phyloP scores from a whole-genome alignment of 2,797 vertebrate genomes.

The Microhierax caerulescens region DNA sequence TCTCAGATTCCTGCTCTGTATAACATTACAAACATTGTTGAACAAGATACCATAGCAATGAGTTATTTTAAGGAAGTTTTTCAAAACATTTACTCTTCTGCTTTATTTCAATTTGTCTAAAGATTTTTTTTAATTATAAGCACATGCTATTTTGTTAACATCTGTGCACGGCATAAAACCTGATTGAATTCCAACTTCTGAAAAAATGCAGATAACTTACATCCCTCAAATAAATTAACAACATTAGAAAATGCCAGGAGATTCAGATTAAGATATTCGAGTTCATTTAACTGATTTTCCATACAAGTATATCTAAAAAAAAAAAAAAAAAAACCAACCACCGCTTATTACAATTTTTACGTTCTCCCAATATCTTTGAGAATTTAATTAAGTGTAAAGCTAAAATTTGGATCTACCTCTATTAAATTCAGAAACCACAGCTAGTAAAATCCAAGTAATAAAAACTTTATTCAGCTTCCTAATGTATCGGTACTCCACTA shows the following conservation, averaged over 20 bases:
- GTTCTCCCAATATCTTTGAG: background rate
- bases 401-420: slow-evolving; percentile 41
- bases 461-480: slow-evolving; percentile 57
- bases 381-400: slow-evolving; percentile 58
- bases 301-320: background rate
- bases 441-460: slow-evolving; percentile 69
- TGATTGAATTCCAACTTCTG: slow-evolving; percentile 54
- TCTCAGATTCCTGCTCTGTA: slow-evolving; percentile 68
- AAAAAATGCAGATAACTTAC: slow-evolving; percentile 60
- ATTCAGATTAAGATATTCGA: background rate
- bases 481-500: slow-evolving; percentile 2
- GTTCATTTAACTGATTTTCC: slow-evolving; percentile 19
- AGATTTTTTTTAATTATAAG: slow-evolving; percentile 79
- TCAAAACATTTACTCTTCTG: slow-evolving; percentile 85
- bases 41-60: slow-evolving; percentile 75
- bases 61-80: slow-evolving; percentile 82
- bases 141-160: slow-evolving; percentile 75
- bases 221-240: slow-evolving; percentile 31
- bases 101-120: slow-evolving; percentile 84
- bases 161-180: slow-evolving; percentile 60
- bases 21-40: slow-evolving; percentile 73
- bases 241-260: slow-evolving; percentile 22
- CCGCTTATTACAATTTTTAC: background rate
- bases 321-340: background rate
- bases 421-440: slow-evolving; percentile 71